Percentiles rank a stretch among this genome's conserved stretches.
Conservation (phyloP, 2,888 invertebrate species). For the Amiota mariae region DNA sequence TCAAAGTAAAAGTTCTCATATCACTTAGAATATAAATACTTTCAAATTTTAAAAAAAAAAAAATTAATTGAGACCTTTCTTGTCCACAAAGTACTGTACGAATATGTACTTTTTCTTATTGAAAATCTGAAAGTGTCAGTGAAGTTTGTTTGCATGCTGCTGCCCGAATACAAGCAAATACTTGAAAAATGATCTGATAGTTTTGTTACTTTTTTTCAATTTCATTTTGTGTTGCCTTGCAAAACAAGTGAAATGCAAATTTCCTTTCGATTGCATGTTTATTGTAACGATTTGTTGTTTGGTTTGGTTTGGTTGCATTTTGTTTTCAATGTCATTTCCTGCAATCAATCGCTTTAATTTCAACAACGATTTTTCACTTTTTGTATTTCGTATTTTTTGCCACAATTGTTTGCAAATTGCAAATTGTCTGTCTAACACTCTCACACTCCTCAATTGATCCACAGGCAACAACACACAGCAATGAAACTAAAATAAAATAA, state of each 20-base stretch:
- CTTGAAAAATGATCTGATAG: conserved; percentile 9
- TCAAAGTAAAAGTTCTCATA: no score
- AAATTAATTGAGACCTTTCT: no score
- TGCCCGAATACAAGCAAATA: not conserved
- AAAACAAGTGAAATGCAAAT: conserved; percentile 63
- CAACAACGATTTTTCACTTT: conserved; percentile 39
- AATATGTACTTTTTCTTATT: not conserved
- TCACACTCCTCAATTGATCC: not conserved
- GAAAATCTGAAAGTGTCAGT: no score
- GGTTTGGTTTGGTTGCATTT: conserved; percentile 5
- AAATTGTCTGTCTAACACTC: conserved; percentile 4
- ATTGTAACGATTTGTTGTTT: conserved; percentile 29
- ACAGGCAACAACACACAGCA: no score
- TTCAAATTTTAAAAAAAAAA: no score
- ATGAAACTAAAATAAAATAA: no score
- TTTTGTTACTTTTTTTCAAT: not conserved
- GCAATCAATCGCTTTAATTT: conserved; percentile 60
- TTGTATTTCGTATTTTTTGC: conserved; percentile 39
- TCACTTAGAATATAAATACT: no score
- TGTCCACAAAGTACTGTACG: not conserved
- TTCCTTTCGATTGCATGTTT: conserved; percentile 61
- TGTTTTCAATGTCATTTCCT: conserved; percentile 50
- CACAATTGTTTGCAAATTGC: conserved; percentile 56
- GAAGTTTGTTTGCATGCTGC: no score
- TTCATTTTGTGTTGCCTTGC: conserved; percentile 19